Evolutionary conservation across 2,888 invertebrate species (phyloP).

Genomic region (Hirtodrosophila trivittata): DNA sequence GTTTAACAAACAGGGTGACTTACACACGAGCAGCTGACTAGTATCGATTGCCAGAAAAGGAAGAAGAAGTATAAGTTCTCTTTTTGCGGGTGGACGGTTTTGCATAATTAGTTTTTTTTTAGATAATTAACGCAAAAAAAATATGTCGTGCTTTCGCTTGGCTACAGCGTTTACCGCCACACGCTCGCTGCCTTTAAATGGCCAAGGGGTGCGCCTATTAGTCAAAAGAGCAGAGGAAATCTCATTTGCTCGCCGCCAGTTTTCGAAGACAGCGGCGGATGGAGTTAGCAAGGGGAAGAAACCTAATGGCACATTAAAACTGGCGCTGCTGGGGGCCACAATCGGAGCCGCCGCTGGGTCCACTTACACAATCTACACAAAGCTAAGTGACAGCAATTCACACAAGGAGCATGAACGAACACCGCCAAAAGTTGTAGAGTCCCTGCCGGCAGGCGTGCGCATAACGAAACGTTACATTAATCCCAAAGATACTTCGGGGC

Average conservation of each 20-base stretch:
- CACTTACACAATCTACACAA: conserved; percentile 83
- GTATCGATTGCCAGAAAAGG: conserved; percentile 12
- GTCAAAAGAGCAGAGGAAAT: conserved; percentile 17
- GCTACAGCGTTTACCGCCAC: conserved; percentile 35
- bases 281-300: conserved; percentile 25
- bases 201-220: conserved; percentile 32
- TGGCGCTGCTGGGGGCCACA: conserved; percentile 86
- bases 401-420: conserved; percentile 83
- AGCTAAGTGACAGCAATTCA: conserved; percentile 69
- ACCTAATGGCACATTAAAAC: conserved; percentile 82
- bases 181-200: conserved; percentile 14
- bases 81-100: conserved; percentile 29
- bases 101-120: conserved; percentile 63
- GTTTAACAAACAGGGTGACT: conserved; percentile 27
- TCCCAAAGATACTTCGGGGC: conserved; percentile 87
- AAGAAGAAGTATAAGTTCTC: conserved; percentile 26
- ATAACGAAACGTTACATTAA: conserved; percentile 87
- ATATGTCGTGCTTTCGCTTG: conserved; percentile 72
- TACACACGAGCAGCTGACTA: conserved; percentile 25
- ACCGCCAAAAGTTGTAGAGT: conserved; percentile 81
- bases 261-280: conserved; percentile 25
- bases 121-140: conserved; percentile 30
- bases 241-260: conserved; percentile 31
- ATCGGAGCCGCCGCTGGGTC: conserved; percentile 86
- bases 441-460: conserved; percentile 85